Conservation (phyloP, 2,113 vertebrate genomes). For the Hippocampus comes region DNA sequence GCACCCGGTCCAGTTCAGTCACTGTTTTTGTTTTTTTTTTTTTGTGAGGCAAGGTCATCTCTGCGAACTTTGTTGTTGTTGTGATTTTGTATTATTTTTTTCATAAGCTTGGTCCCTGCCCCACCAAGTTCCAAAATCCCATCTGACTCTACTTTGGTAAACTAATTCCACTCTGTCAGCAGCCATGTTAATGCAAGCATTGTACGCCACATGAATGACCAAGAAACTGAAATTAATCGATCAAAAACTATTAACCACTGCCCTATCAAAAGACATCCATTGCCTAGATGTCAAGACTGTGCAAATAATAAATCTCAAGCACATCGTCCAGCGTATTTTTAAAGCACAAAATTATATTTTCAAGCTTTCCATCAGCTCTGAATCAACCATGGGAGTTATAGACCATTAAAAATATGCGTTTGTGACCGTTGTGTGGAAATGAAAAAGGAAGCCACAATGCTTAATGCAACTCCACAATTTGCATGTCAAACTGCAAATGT, state of each 20-base stretch:
- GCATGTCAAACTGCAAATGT: neutral
- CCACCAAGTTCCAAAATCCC: too few relatives aligned
- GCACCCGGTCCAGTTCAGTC: too few relatives aligned
- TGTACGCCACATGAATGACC: neutral
- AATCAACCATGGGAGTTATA: neutral
- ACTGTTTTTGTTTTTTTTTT: too few relatives aligned
- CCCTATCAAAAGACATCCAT: neutral
- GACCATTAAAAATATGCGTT: neutral
- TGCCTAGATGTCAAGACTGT: neutral
- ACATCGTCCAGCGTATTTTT: neutral
- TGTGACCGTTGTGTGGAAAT: neutral
- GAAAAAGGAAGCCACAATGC: neutral
- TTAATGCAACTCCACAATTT: neutral
- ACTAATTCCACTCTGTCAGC: neutral
- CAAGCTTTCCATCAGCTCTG: neutral
- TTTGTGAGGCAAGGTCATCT: too few relatives aligned
- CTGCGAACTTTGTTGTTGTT: too few relatives aligned
- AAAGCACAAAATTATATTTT: neutral
- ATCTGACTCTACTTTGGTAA: neutral
- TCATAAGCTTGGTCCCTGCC: too few relatives aligned
- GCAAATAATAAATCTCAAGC: neutral
- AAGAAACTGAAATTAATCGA: neutral
- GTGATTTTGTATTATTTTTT: too few relatives aligned
- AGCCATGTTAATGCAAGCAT: neutral
- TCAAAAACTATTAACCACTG: neutral